These are phyloP conservation scores for Cephus pulcher DNA, from an alignment of 2,888 invertebrate species.

Conservation along the genomic window DNA sequence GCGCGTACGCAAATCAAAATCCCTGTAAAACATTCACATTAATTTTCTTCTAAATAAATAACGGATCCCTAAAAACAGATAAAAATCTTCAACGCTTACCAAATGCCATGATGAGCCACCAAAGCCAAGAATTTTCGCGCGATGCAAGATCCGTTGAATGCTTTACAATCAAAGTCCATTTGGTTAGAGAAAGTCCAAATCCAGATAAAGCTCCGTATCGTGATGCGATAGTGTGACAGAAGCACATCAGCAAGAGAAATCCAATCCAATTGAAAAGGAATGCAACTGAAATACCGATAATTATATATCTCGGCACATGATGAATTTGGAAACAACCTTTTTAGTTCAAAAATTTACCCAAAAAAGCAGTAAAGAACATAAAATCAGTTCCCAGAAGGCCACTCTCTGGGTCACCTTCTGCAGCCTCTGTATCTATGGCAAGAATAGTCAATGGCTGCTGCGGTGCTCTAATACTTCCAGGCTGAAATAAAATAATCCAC, in stretches of 20 bases:
- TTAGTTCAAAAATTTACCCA: constrained; percentile 71
- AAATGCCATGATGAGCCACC: constrained; percentile 93
- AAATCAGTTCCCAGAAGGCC: constrained; percentile 91
- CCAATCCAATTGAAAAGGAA: constrained; percentile 98
- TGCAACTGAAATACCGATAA: constrained; percentile 75
- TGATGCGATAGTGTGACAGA: constrained; percentile 94
- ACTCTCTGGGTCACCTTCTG: constrained; percentile 81
- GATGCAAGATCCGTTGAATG: constrained; percentile 89
- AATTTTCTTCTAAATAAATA: neutral
- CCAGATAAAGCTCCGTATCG: constrained; percentile 93
- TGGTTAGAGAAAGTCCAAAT: constrained; percentile 91
- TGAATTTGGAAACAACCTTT: neutral
- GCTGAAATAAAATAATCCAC: constrained; percentile 39
- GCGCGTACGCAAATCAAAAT: constrained; percentile 89
- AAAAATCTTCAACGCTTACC: constrained; percentile 70
- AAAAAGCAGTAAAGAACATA: constrained; percentile 92
- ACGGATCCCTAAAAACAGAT: neutral
- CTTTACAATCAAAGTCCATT: constrained; percentile 95
- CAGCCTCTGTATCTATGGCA: constrained; percentile 80
- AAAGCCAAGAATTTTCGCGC: constrained; percentile 90
- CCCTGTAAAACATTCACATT: constrained; percentile 69
- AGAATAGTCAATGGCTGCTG: constrained; percentile 77
- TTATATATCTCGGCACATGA: neutral
- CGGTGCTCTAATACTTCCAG: constrained; percentile 62
- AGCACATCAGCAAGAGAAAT: constrained; percentile 90